Base-by-base conservation (phyloP, 2,797 vertebrate genomes). In the Centroberyx gerrardi region DNA sequence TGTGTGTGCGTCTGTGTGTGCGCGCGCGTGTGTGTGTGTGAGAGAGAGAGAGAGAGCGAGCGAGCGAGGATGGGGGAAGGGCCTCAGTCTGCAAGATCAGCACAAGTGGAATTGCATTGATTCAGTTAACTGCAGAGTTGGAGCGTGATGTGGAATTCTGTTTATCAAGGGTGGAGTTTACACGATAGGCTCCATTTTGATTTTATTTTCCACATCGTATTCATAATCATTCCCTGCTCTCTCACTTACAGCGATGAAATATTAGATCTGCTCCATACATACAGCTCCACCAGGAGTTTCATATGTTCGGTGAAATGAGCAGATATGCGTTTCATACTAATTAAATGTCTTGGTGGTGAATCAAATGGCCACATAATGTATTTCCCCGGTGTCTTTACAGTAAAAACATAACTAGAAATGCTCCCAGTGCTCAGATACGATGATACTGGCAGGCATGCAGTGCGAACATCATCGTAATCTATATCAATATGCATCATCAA, bases 61-160 rank as follows among this genome's bases (percentile, higher is more conserved):
- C 9, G 81, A 60, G 81, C 68, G 77, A 58, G 86, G 81, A 66
- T 88, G 90, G 93, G 92, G 93, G 93, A 93, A 89, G 93, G 92
- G 93, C 87, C 86, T 82, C 86, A 88, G 90, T 92, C 92, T 94
- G 94, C 94, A 93, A 93, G 88, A 95, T 95, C 94, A 95, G 94
- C 93, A 95, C 93, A 95, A 94, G 92, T 94, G 93, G 91, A 93
- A 94, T 95, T 94, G 90, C 94, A 95, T 94, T 95, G 94, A 95
- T 95, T 94, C 93, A 92, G 93, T 92, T 91, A 92, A 94, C 94
- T 94, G 93, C 92, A 94, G 93, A 94, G 92, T 92, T 92, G 93
- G 91, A 93, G 92, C 90, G 85, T 92, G 92, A 93, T 94, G 92
- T 93, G 93, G 93, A 92, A 93, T 94, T 93, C 90, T 93, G 92